Evolutionary conservation across 1,140 invertebrate species (phyloP).

Genomic region (Zophobas morio): DNA sequence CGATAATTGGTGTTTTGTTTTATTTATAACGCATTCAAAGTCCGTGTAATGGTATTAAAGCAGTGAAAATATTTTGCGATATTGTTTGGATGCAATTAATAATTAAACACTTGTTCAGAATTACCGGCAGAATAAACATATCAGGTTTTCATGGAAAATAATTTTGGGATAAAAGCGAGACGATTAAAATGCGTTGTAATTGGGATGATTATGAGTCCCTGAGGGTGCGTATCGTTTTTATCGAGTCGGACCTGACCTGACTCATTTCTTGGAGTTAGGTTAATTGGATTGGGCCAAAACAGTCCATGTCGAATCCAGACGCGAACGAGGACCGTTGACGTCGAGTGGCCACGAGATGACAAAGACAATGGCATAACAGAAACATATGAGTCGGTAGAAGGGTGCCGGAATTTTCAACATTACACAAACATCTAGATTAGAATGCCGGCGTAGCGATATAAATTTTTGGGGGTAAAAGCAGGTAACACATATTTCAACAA

Average conservation of each 20-base stretch:
- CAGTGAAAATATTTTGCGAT: constrained; percentile 18
- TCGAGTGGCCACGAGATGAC: not conserved
- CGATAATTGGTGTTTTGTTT: constrained; percentile 8
- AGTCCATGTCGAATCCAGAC: constrained; percentile 19
- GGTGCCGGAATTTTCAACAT: constrained; percentile 27
- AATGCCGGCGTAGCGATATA: constrained; percentile 14
- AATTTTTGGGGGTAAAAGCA: constrained; percentile 39
- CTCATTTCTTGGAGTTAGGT: constrained; percentile 34
- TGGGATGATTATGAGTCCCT: constrained; percentile 28
- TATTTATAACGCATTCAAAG: not conserved
- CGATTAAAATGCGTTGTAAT: constrained; percentile 33
- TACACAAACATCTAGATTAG: constrained; percentile 35
- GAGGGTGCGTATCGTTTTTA: constrained; percentile 10
- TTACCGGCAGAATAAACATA: constrained; percentile 16
- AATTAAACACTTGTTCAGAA: constrained; percentile 29
- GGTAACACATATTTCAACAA: constrained; percentile 38
- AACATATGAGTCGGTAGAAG: constrained; percentile 14
- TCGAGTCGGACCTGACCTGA: constrained; percentile 21
- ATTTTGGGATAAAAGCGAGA: constrained; percentile 15
- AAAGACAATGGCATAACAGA: constrained; percentile 18
- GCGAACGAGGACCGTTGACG: not conserved
- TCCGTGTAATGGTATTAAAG: not conserved
- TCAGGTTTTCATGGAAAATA: constrained; percentile 26
- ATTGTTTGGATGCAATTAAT: constrained; percentile 20
- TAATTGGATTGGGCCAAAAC: constrained; percentile 24